Percentiles rank a stretch among this genome's conserved stretches.
These are phyloP conservation scores for Therioaphis trifolii DNA, from an alignment of 2,888 invertebrate species.

Conservation along the genomic window DNA sequence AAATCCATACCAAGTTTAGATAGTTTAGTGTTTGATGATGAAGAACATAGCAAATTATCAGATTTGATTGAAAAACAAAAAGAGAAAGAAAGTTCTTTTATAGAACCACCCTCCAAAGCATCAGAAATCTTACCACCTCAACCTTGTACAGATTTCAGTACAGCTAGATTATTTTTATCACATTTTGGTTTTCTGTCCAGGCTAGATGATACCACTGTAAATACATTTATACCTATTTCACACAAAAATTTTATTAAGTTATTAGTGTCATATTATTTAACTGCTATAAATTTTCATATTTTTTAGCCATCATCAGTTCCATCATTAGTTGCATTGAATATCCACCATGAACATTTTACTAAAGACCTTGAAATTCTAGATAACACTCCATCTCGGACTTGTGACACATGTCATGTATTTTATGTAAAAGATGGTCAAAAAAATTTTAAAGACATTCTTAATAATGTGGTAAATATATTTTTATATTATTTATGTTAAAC, in stretches of 20 bases:
- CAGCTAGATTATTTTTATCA: conserved; percentile 92
- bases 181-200: conserved; percentile 88
- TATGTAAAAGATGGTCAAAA: conserved; percentile 91
- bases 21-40: conserved; percentile 76
- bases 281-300: conserved; percentile 3
- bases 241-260: not conserved
- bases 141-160: conserved; percentile 92
- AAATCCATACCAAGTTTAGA: conserved; percentile 91
- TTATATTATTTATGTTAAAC: not conserved
- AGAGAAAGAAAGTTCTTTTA: conserved; percentile 62
- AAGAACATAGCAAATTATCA: conserved; percentile 70
- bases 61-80: conserved; percentile 68
- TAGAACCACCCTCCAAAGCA: conserved; percentile 45
- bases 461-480: conserved; percentile 75
- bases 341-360: conserved; percentile 75
- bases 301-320: conserved; percentile 55
- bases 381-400: conserved; percentile 85
- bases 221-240: conserved; percentile 3
- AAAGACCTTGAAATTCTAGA: conserved; percentile 85
- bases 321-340: conserved; percentile 55
- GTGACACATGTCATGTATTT: conserved; percentile 93
- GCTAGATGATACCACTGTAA: conserved; percentile 72
- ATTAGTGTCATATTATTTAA: not conserved
- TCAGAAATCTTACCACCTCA: conserved; percentile 73
- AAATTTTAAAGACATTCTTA: conserved; percentile 81